phyloP scores from a whole-genome alignment of 2,797 vertebrate genomes.

The Labeo calbasu region DNA sequence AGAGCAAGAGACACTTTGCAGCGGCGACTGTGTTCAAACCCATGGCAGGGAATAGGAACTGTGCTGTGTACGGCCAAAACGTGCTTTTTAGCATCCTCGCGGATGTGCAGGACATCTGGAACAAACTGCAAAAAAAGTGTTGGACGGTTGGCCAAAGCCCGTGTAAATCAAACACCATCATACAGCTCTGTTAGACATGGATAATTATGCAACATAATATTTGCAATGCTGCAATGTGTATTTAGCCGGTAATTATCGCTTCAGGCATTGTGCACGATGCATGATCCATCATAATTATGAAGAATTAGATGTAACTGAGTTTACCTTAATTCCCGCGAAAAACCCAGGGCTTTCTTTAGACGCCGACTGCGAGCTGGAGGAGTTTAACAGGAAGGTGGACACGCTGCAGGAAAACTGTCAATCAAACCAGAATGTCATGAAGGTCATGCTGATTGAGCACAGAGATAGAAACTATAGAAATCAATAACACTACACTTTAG shows the following conservation, averaged over 20 bases:
- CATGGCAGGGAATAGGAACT: conserved; percentile 77
- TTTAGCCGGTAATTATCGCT: conserved; percentile 2
- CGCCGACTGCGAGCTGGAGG: conserved; percentile 71
- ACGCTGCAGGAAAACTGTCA: conserved; percentile 82
- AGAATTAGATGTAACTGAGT: background rate
- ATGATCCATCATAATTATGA: conserved; percentile 27
- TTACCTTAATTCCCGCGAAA: conserved; percentile 85
- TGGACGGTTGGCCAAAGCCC: background rate
- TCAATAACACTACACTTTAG: background rate
- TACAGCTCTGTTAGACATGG: background rate
- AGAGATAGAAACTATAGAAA: background rate
- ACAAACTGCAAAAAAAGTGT: conserved; percentile 72
- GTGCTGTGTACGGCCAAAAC: conserved; percentile 78
- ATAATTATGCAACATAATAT: background rate
- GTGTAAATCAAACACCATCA: background rate
- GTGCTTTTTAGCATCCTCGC: conserved; percentile 79
- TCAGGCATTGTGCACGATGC: background rate
- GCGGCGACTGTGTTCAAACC: conserved; percentile 54
- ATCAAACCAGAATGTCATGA: conserved; percentile 28
- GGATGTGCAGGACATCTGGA: conserved; percentile 78
- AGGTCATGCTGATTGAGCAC: background rate
- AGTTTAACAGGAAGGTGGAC: conserved; percentile 73
- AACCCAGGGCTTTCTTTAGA: conserved; percentile 82
- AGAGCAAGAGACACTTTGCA: conserved; percentile 79
- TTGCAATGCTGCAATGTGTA: background rate